phyloP scores from a whole-genome alignment of 2,113 vertebrate species.

The Catharus bicknelli region DNA sequence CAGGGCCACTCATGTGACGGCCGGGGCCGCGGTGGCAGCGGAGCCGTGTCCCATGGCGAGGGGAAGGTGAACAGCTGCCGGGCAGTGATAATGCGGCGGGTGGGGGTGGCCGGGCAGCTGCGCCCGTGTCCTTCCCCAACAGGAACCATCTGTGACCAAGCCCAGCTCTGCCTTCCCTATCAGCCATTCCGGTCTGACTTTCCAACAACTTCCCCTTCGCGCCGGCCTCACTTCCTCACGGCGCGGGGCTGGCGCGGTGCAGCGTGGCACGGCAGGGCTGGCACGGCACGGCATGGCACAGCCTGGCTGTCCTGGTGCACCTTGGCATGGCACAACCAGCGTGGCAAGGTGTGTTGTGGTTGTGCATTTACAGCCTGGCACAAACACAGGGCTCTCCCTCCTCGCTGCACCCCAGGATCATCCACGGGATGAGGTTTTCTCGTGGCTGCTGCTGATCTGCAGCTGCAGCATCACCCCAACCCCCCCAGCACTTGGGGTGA shows the following conservation, averaged over 20 bases:
- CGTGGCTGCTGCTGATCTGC: neutral
- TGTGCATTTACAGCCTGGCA: neutral
- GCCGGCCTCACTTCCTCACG: slow-evolving; percentile 58
- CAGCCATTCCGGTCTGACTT: slow-evolving; percentile 69
- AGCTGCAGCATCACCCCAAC: neutral
- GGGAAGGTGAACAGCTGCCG: slow-evolving; percentile 78
- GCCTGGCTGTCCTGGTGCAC: neutral
- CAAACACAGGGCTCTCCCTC: fast-evolving
- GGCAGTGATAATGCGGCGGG: slow-evolving; percentile 74
- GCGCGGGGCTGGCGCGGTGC: fast-evolving
- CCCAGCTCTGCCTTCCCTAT: slow-evolving; percentile 65
- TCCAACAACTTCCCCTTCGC: slow-evolving; percentile 76
- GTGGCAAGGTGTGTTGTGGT: fast-evolving
- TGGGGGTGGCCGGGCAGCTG: slow-evolving; percentile 71
- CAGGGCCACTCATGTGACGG: slow-evolving; percentile 51
- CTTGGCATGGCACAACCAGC: too few species aligned
- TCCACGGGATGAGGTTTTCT: fast-evolving
- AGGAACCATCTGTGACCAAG: slow-evolving; percentile 88
- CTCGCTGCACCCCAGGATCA: neutral
- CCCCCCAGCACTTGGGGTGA: fast-evolving
- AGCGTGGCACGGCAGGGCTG: neutral
- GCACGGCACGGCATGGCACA: neutral
- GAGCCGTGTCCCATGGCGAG: slow-evolving; percentile 47
- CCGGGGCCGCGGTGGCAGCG: slow-evolving; percentile 10
- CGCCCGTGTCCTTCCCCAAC: slow-evolving; percentile 77